These are phyloP conservation scores for Pachycephala philippinensis DNA, from an alignment of 2,113 vertebrate genomes.

Conservation along the genomic window DNA sequence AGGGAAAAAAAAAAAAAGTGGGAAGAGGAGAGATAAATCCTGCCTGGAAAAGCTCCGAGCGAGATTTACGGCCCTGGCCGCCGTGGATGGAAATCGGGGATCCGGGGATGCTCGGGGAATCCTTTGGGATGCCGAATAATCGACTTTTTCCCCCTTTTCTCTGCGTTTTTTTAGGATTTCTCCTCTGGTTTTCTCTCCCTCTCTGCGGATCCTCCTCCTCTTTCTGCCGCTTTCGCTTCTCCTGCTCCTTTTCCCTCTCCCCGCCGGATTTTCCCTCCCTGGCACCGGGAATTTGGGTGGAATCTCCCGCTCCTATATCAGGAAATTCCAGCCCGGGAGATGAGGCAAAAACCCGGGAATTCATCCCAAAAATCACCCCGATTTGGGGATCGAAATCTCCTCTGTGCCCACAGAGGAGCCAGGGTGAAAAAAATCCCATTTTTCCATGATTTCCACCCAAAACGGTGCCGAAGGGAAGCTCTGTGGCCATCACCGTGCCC, in stretches of 20 bases:
- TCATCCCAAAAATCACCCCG: not conserved
- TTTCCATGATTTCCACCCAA: not conserved
- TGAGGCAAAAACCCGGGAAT: not conserved
- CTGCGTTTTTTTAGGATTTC: not conserved
- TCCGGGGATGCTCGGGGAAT: rapidly evolving
- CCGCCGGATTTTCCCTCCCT: not conserved
- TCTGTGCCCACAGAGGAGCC: not conserved
- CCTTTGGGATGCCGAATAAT: not conserved
- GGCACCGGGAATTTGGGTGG: not conserved
- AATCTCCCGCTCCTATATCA: rapidly evolving
- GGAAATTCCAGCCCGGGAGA: not conserved
- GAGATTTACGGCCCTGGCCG: not conserved
- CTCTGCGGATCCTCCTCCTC: not conserved
- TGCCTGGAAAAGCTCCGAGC: not conserved
- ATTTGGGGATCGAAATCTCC: not conserved
- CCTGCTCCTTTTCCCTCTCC: not conserved
- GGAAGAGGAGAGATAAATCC: not conserved
- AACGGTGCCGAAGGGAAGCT: not conserved
- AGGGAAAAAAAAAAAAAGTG: not conserved
- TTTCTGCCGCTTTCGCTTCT: not conserved
- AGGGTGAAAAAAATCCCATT: not conserved
- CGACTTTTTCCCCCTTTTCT: not conserved
- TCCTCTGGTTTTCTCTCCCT: not conserved
- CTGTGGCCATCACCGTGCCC: not conserved
- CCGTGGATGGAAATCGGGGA: not conserved